These are phyloP conservation scores for Muscidifurax raptorellus DNA, from an alignment of 1,140 invertebrate species.

Conservation along the genomic window DNA sequence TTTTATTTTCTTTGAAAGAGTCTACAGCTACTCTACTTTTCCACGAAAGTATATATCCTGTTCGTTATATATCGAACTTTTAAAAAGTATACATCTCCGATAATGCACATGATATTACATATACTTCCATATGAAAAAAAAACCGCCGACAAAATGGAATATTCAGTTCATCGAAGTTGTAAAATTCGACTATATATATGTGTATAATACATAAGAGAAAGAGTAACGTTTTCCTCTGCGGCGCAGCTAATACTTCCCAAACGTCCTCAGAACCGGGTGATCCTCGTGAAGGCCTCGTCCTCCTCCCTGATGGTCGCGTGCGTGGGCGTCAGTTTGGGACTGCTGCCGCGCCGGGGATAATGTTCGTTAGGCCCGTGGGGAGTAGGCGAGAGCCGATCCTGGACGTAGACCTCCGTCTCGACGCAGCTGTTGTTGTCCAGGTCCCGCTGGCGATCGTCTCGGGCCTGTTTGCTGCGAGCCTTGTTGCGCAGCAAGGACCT, in stretches of 20 bases:
- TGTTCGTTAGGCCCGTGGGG: conserved; percentile 62
- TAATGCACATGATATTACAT: no score
- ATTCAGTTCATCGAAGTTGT: no score
- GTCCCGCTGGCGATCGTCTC: neutral
- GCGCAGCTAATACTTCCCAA: neutral
- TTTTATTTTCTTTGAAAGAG: no score
- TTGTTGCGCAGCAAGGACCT: neutral
- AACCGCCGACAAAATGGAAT: no score
- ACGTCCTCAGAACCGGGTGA: conserved; percentile 66
- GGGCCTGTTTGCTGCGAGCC: neutral
- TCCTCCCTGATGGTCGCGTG: conserved; percentile 66
- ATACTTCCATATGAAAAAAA: no score
- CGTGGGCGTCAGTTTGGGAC: conserved; percentile 62
- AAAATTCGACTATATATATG: no score
- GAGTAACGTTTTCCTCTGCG: no score
- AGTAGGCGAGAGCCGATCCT: conserved; percentile 56
- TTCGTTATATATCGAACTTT: no score
- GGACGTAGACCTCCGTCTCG: conserved; percentile 67
- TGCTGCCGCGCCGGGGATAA: conserved; percentile 62
- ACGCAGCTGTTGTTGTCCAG: conserved; percentile 53
- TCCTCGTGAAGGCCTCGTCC: conserved; percentile 61
- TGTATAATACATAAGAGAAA: no score
- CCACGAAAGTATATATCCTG: no score
- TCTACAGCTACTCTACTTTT: no score
- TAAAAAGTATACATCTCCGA: no score